phyloP scores from a whole-genome alignment of 2,888 invertebrate species.

The Leucophenga montana region DNA sequence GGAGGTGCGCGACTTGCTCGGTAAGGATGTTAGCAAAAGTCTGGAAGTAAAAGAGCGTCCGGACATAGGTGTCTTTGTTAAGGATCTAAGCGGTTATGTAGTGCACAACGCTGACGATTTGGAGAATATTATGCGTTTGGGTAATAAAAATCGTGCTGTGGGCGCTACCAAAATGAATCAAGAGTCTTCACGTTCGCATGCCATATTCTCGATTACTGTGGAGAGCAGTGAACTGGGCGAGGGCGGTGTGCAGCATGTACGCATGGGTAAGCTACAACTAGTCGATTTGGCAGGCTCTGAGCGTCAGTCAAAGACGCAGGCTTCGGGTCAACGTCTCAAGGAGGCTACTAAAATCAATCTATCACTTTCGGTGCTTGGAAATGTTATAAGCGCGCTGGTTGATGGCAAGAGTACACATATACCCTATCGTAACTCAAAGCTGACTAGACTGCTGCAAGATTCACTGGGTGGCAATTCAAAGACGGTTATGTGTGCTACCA shows the following conservation, averaged over 20 bases:
- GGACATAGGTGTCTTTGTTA: conserved; percentile 96
- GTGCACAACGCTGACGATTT: conserved; percentile 97
- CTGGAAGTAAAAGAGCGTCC: conserved; percentile 96
- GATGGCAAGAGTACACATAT: conserved; percentile 98
- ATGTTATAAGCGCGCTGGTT: conserved; percentile 97
- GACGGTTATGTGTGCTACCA: conserved; percentile 96
- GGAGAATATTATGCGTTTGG: conserved; percentile 94
- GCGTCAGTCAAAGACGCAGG: conserved; percentile 96
- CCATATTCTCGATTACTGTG: conserved; percentile 97
- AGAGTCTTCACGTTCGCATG: conserved; percentile 96
- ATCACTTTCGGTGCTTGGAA: conserved; percentile 96
- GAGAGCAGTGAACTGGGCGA: conserved; percentile 91
- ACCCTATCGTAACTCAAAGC: conserved; percentile 97
- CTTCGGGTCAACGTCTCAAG: conserved; percentile 91
- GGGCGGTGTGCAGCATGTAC: conserved; percentile 89
- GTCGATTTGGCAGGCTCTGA: conserved; percentile 99
- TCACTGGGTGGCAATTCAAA: conserved; percentile 97
- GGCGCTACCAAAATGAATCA: conserved; percentile 98
- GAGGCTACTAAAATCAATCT: conserved; percentile 99
- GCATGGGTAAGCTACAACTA: conserved; percentile 96
- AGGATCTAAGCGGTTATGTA: conserved; percentile 97
- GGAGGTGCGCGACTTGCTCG: conserved; percentile 95
- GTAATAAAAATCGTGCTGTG: conserved; percentile 93
- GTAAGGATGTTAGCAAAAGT: conserved; percentile 88
- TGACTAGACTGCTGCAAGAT: conserved; percentile 95